Base-by-base conservation (phyloP, 2,888 invertebrate genomes). In the Meandrusa payeni region DNA sequence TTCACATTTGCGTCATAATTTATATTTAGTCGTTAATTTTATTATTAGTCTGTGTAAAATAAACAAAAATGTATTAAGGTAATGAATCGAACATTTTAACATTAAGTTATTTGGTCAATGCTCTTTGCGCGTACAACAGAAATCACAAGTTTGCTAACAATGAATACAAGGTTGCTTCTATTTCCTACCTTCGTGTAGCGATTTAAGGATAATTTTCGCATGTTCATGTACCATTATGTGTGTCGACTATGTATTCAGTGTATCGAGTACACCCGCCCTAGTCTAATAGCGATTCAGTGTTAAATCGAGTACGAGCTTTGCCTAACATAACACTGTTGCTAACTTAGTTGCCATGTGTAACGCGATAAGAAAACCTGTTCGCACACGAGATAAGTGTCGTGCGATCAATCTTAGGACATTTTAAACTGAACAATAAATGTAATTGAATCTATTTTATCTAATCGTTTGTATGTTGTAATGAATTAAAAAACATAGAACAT, bases 281-380 rank as follows among this genome's bases (percentile, higher is more conserved):
- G 12, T 22, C 41, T 55, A 51, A 55, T 36, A 55, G 55, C 51
- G 23, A 51, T 53, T 51, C 53, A 40, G 40, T 55, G 55, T 55
- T 46, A 29, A 42, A 36, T 43, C 33, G 41, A 26, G 33, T 45
- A 44, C 37, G 20, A 19, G 41, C 20, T 42, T 37, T 13, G 32
- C 20, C 27, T 27, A 44, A 38, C 31, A 22, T 27, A 44, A 38
- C 31, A 22, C 20, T 32, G 37, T 32, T 26, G 37, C 43, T 26
- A 43, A 37, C 43, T 44, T 38, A 32, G 43, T 33, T 38, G 32
- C 38, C 32, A 26, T 38, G 32, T 33, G 32, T 44, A 33, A 31
- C 32, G 27, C 24, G 43, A 44, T 44, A 44, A 44, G 27, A 10
- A 12, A 5, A 32, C 13, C 9, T 3, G 13, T 9, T 2, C 11